These are phyloP conservation scores for Dasyurus viverrinus DNA, from an alignment of 2,113 vertebrate species.

Conservation along the genomic window DNA sequence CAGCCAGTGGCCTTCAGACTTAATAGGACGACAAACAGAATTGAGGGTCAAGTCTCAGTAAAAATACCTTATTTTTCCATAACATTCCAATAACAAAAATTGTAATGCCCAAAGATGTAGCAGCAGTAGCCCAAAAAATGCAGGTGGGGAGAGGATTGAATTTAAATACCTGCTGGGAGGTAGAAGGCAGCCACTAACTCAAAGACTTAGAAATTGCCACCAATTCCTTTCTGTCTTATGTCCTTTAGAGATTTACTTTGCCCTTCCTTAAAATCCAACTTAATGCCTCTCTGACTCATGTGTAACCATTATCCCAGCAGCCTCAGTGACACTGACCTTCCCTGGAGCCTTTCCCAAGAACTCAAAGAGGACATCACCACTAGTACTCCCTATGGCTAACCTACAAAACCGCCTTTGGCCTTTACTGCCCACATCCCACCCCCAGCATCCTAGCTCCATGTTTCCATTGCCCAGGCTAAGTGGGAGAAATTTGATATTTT, in stretches of 20 bases:
- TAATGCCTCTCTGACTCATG: conserved; percentile 81
- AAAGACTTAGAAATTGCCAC: conserved; percentile 79
- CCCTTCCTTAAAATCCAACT: conserved; percentile 73
- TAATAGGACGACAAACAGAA: background rate
- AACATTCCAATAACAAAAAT: background rate
- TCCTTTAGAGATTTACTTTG: conserved; percentile 72
- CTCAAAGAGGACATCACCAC: background rate
- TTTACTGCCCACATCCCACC: background rate
- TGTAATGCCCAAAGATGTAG: background rate
- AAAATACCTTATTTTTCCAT: background rate
- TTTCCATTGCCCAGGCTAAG: conserved; percentile 82
- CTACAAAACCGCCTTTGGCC: conserved; percentile 3
- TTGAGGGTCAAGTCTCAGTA: background rate
- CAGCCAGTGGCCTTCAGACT: background rate
- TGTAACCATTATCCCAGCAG: conserved; percentile 79
- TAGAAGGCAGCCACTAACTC: background rate
- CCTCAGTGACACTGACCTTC: conserved; percentile 61
- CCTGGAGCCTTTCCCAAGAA: background rate
- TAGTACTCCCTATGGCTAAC: background rate
- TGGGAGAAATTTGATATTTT: conserved; percentile 87
- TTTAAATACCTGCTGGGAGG: conserved; percentile 66
- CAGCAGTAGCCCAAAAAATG: conserved; percentile 47
- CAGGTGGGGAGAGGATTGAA: conserved; percentile 73
- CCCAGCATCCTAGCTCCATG: conserved; percentile 13
- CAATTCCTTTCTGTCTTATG: conserved; percentile 58